Evolutionary conservation across 2,113 vertebrate genomes (phyloP), one percentile per base, ranked within the genome.

Genomic region (Shinisaurus crocodilurus): DNA sequence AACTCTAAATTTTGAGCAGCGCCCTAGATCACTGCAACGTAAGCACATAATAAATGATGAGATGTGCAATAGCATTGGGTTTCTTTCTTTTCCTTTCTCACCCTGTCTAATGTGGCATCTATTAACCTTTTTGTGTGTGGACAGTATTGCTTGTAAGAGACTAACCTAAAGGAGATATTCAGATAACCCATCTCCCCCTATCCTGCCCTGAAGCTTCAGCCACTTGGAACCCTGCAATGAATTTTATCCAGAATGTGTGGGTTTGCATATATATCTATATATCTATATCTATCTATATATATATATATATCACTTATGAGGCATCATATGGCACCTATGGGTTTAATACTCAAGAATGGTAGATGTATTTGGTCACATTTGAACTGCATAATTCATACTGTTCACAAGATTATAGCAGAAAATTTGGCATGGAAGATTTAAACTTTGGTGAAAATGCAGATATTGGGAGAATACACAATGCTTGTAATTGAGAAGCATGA

Each of bases 1-100:
- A 82, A 90, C 48, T 75, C 43, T 60, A 88, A 13, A 57, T 65
- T 82, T 90, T 92, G 90, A 85, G 2, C 85, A 43, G 50, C 0
- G 63, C 40, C 65, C 79, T 88, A 18, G 89, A 70, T 86, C 43
- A 76, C 10, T 65, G 1, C 20, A 67, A 79, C 54, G 86, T 89
- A 87, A 76, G 72, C 0, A 18, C 34, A 65, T 1, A 75, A 63
- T 48, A 27, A 70, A 60, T 90, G 75, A 77, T 37, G 1, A 76
- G 57, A 81, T 83, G 16, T 85, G 82, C 74, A 76, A 57, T 65
- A 76, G 29, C 57, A 16, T 45, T 45, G 0, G 0, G 60, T 88
- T 84, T 13, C 20, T 88, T 6, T 87, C 9, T 1, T 89, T 94
- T 90, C 81, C 3, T 8, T 86, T 89, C 40, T 89, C 0, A 40